These are phyloP conservation scores for Saturnia pavonia DNA, from an alignment of 2,888 invertebrate species.

Conservation along the genomic window DNA sequence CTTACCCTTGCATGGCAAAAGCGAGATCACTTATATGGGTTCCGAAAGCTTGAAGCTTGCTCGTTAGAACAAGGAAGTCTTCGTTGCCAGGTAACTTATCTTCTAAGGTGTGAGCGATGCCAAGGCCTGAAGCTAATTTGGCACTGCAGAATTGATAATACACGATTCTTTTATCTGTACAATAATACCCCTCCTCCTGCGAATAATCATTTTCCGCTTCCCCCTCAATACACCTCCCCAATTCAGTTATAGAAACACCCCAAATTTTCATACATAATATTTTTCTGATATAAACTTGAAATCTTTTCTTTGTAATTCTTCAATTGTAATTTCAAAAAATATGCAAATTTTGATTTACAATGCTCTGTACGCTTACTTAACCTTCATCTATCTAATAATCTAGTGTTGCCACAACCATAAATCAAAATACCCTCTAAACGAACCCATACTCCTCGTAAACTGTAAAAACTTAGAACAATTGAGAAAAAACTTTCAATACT, in stretches of 20 bases:
- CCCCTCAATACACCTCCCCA: not conserved
- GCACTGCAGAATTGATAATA: constrained; percentile 49
- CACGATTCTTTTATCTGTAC: not conserved
- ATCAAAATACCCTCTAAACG: not conserved
- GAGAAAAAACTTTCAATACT: no score
- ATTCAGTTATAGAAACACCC: not conserved
- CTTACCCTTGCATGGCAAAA: constrained; percentile 53
- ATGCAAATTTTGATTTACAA: not conserved
- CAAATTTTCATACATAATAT: not conserved
- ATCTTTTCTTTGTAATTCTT: no score
- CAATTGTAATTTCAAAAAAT: not conserved
- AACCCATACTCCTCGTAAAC: not conserved
- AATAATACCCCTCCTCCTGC: not conserved
- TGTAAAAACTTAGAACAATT: not conserved
- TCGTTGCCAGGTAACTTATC: constrained; percentile 55
- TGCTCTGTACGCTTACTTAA: not conserved
- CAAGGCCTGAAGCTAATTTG: constrained; percentile 54
- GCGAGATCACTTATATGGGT: constrained; percentile 50
- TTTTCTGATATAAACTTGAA: not conserved
- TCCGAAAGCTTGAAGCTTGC: constrained; percentile 48
- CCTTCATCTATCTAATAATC: not conserved
- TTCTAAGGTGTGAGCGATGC: constrained; percentile 58
- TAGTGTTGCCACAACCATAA: not conserved
- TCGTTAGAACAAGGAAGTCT: constrained; percentile 42
- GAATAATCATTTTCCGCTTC: not conserved